Conservation (phyloP, 2,113 vertebrate species). For the Butastur rufipennis region DNA sequence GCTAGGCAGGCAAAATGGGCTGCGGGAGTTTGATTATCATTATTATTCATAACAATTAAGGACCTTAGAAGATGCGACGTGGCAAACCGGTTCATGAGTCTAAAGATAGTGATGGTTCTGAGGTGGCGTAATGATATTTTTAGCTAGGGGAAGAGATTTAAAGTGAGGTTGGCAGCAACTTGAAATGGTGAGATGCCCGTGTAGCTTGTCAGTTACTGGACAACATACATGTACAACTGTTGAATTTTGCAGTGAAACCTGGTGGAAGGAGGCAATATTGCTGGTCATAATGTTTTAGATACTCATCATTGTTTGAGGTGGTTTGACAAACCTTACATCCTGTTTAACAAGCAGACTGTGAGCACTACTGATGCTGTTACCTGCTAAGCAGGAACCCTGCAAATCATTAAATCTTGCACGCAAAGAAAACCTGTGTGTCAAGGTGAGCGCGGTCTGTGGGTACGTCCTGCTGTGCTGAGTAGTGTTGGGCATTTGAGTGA, state of each 20-base stretch:
- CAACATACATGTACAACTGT: rapidly evolving
- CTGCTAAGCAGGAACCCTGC: neutral
- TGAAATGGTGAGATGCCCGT: rapidly evolving
- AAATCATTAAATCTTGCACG: rapidly evolving
- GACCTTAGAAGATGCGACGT: neutral
- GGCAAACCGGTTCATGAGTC: neutral
- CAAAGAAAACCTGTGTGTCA: neutral
- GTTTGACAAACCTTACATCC: no score
- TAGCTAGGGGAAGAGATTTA: neutral
- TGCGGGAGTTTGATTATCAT: neutral
- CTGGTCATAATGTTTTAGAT: neutral
- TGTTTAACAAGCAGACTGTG: neutral
- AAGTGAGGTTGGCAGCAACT: neutral
- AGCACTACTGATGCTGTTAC: neutral
- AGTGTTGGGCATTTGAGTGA: neutral
- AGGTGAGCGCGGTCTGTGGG: neutral
- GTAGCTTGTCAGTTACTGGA: no score
- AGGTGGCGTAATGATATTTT: neutral
- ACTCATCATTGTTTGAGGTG: neutral
- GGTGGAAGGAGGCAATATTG: neutral
- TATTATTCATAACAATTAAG: neutral
- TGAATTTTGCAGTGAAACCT: neutral
- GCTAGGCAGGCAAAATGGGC: neutral
- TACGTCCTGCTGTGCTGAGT: neutral
- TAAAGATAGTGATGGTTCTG: neutral